Conservation (phyloP, 1,140 invertebrate species). For the Callitettix versicolor region DNA sequence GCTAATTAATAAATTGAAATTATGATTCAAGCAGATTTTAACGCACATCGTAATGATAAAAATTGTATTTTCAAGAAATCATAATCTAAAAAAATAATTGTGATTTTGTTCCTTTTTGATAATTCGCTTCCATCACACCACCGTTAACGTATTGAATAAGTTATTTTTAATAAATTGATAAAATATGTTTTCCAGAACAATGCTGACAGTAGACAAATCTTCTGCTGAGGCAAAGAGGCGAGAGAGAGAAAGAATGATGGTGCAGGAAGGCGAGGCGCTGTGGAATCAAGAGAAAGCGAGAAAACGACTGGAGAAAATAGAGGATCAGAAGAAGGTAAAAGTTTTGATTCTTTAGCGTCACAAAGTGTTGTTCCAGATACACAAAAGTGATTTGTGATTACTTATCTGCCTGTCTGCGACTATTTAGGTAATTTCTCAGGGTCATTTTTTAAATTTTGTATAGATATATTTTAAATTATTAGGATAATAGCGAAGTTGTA, state of each 20-base stretch:
- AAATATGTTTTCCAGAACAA: background rate
- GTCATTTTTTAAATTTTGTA: background rate
- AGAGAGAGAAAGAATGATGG: constrained; percentile 14
- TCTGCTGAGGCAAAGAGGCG: background rate
- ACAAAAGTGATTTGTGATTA: background rate
- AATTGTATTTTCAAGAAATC: too few species aligned
- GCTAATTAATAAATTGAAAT: too few species aligned
- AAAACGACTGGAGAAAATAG: constrained; percentile 5
- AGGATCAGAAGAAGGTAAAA: constrained; percentile 9
- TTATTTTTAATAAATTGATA: background rate
- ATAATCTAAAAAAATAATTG: too few species aligned
- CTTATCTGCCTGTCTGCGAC: background rate
- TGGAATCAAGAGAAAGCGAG: constrained; percentile 3
- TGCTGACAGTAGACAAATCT: background rate
- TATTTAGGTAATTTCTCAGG: background rate
- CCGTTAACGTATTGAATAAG: too few species aligned
- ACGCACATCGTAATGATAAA: too few species aligned
- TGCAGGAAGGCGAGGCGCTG: constrained; percentile 7
- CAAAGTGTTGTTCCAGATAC: background rate
- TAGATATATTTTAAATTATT: too few species aligned
- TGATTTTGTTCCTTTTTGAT: too few species aligned
- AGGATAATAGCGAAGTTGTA: too few species aligned
- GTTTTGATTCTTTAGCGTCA: background rate
- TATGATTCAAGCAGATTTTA: too few species aligned
- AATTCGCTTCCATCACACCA: too few species aligned